These are phyloP conservation scores for Aporrectodea caliginosa DNA, from an alignment of 1,140 invertebrate genomes.

Conservation along the genomic window DNA sequence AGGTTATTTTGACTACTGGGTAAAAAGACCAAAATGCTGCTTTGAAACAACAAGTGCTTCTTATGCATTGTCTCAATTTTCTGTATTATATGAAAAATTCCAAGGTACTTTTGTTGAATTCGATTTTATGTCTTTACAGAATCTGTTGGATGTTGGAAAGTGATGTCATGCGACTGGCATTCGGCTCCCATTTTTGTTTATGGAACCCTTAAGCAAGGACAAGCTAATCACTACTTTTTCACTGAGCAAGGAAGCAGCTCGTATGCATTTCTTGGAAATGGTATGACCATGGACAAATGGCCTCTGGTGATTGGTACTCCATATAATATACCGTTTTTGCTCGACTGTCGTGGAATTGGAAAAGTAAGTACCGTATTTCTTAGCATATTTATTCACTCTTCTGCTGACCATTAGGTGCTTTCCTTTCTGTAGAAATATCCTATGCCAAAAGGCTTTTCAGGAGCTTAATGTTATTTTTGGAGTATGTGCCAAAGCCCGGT, in stretches of 20 bases:
- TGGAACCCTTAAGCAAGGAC: constrained; percentile 6
- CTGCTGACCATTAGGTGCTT: too few species aligned
- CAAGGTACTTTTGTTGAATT: too few species aligned
- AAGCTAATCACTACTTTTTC: constrained; percentile 11
- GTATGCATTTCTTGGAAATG: not conserved
- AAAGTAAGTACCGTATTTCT: constrained; percentile 6
- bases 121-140: not conserved
- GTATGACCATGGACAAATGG: not conserved
- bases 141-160: not conserved
- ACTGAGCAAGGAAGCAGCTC: not conserved
- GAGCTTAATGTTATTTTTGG: too few species aligned
- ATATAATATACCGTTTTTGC: constrained; percentile 14
- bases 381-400: too few species aligned
- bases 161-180: not conserved
- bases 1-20: too few species aligned
- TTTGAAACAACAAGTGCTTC: too few species aligned
- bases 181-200: constrained; percentile 1
- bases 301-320: constrained; percentile 10
- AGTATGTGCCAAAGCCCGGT: too few species aligned
- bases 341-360: not conserved
- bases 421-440: too few species aligned
- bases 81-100: too few species aligned
- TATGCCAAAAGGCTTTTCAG: too few species aligned
- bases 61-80: too few species aligned
- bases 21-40: too few species aligned